Base-by-base conservation (phyloP, 2,113 vertebrate genomes). In the Nibea albiflora region DNA sequence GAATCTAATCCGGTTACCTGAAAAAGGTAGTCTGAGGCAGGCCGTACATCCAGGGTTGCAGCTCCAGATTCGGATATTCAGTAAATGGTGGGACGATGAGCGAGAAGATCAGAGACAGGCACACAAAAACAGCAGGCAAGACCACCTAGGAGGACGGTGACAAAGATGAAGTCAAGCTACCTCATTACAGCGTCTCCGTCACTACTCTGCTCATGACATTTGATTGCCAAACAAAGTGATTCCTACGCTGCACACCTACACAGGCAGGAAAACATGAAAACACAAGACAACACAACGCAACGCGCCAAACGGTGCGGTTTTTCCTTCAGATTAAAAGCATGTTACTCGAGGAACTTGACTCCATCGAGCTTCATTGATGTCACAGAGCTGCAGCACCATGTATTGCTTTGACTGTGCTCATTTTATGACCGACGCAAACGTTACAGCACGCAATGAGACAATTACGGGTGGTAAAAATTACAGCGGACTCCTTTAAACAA, bases 41-140 rank as follows among this genome's bases (percentile, higher is more conserved):
- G 9, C 76, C 89, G 22, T 98, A 99, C 96, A 99, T 99, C 98
- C 98, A 99, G 1, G 97, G 98, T 52, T 99, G 97, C 22, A 99
- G 92, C 88, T 99, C 98, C 89, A 99, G 92, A 81, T 89, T 97
- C 16, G 98, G 98, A 80, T 98, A 99, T 76, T 98, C 97, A 5
- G 94, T 92, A 90, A 99, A 98, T 0, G 97, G 96, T n/a, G 98
- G 98, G 15, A 99, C 86, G 0, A 99, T 98, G 92, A 99, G 91
- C 50, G 98, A 98, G 95, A 99, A 99, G 93, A 99, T 94, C 87
- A 99, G 94, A 56, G 98, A 96, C 63, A 99, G 94, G 92, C 97
- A 99, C 58, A 99, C 98, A 53, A 99, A 99, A 46, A 97, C 92
- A 60, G 97, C 96, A 12, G 97, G 98, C 83, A 99, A 81, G 65